Conservation (phyloP, 2,113 vertebrate species). For the Rousettus leschenaultii region DNA sequence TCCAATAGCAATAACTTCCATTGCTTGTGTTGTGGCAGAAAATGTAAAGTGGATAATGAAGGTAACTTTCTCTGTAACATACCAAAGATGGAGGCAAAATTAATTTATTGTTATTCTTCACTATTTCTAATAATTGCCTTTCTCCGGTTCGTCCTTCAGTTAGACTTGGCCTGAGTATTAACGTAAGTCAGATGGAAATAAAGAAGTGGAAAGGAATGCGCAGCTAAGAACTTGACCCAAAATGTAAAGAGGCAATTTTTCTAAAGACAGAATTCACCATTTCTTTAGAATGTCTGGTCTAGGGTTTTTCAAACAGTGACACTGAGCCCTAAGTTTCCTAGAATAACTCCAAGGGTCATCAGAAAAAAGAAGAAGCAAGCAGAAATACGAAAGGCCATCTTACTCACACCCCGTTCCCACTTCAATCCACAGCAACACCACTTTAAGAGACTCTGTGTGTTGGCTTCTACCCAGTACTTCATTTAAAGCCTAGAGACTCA, state of each 20-base stretch:
- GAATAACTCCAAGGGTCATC: background rate
- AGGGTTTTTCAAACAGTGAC: background rate
- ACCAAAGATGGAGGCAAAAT: background rate
- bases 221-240: background rate
- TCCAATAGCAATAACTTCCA: background rate
- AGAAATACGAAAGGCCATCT: background rate
- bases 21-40: background rate
- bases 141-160: background rate
- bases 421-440: background rate
- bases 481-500: background rate
- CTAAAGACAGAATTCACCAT: background rate
- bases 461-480: background rate
- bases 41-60: background rate
- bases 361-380: background rate
- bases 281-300: background rate
- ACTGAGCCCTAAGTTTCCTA: background rate
- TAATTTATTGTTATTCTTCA: conserved; percentile 42
- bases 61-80: background rate
- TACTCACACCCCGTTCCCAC: background rate
- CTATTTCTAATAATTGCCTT: background rate
- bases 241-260: background rate
- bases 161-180: background rate
- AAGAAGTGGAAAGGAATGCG: background rate
- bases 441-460: background rate
- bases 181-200: background rate